Base-by-base conservation (phyloP, 2,113 vertebrate species). In the Cebidichthys violaceus region DNA sequence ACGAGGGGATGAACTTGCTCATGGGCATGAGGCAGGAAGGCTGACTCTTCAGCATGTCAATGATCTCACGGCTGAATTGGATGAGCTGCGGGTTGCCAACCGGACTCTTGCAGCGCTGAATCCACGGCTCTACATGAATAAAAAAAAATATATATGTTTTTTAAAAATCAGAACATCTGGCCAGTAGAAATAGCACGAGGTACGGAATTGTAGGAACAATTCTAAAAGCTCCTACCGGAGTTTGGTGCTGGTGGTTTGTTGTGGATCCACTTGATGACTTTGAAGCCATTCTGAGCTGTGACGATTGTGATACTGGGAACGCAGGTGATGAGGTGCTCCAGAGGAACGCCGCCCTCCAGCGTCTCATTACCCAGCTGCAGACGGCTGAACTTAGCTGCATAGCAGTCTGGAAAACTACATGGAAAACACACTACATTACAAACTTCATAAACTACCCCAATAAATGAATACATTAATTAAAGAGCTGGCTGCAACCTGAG, bases 201-300 rank as follows among this genome's bases (percentile, higher is more conserved):
- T 20, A 13, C 17, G 18, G n/a, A 4, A 47, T 1, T 43, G 54
- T 4, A 66, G n/a, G 22, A 52, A 6, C 4, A 31, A 57, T 47
- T 31, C 55, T 13, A 5, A 72, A 33, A 31, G 33, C 54, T 20
- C 78, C 29, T 92, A 99, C 98, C 98, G 77, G 96, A 90, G 84
- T 96, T 97, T 31, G 96, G 95, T n/a, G 93, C 95, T 0, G 97
- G 97, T 29, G 98, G 97, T 86, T 97, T 99, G 93, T 99, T 99
- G 90, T 99, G 97, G 93, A 98, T 96, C 98, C 98, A 99, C 79
- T 98, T 99, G 55, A 99, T 96, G 81, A 99, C 95, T 94, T 99
- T 99, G 93, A 98, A 95, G 9, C 98, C 98, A 37, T 99, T 99
- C 91, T 99, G 98, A 17, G 98, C 96, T 3, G 96, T 98, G 81